Evolutionary conservation across 2,797 vertebrate species (phyloP).

Genomic region (Thamnophis elegans): DNA sequence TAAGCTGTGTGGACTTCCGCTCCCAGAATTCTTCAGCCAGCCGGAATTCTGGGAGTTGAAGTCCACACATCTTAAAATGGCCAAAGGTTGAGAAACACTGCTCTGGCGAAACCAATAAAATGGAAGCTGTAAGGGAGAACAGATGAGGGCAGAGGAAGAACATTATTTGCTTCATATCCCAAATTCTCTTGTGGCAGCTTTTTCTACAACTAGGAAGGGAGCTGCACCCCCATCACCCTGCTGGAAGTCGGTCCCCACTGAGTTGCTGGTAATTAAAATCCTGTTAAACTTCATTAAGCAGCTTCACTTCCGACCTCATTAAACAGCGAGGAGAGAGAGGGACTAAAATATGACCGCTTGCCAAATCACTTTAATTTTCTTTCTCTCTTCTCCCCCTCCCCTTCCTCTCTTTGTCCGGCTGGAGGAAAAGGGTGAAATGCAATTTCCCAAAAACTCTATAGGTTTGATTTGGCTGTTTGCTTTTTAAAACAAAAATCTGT

Average conservation of each 20-base stretch:
- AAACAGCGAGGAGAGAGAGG: slow-evolving; percentile 16
- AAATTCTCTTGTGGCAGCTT: neutral
- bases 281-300: slow-evolving; percentile 38
- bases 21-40: neutral
- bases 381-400: neutral
- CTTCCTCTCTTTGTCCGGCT: neutral
- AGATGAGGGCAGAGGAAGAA: neutral
- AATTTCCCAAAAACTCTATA: neutral
- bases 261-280: slow-evolving; percentile 33
- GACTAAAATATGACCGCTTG: neutral
- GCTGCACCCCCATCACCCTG: neutral
- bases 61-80: neutral
- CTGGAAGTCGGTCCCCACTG: neutral
- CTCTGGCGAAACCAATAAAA: neutral
- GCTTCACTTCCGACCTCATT: slow-evolving; percentile 41
- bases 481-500: neutral
- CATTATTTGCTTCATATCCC: neutral
- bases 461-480: neutral
- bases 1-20: neutral
- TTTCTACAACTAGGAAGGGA: neutral
- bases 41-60: neutral
- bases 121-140: neutral
- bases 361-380: neutral
- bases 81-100: neutral
- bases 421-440: neutral